phyloP scores from a whole-genome alignment of 2,113 vertebrate species.

The Gracilinanus agilis region DNA sequence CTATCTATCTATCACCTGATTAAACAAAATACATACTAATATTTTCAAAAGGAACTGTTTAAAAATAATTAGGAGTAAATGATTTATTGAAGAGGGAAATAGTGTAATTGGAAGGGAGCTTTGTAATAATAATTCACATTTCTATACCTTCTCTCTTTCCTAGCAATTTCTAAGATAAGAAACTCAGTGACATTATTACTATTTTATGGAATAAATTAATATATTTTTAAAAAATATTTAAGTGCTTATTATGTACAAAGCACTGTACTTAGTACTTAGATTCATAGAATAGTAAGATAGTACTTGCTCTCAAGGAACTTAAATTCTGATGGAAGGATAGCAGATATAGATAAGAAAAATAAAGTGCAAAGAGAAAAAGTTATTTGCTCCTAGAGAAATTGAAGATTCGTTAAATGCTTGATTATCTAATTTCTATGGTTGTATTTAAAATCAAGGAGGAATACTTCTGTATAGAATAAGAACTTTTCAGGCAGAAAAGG shows the following conservation, averaged over 20 bases:
- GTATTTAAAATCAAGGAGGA: neutral
- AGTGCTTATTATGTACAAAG: neutral
- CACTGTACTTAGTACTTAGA: neutral
- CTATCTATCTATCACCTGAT: neutral
- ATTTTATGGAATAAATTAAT: neutral
- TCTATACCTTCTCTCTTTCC: neutral
- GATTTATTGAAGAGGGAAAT: neutral
- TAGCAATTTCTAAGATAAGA: neutral
- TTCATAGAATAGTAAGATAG: neutral
- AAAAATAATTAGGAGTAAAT: neutral
- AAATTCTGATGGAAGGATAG: neutral
- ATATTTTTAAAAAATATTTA: neutral
- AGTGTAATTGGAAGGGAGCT: neutral
- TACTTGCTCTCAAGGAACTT: neutral
- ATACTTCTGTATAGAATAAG: neutral
- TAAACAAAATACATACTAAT: neutral
- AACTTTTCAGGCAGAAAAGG: neutral
- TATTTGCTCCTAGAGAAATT: neutral
- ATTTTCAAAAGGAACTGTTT: neutral
- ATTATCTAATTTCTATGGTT: neutral
- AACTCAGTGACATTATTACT: neutral
- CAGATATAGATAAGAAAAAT: neutral
- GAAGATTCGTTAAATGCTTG: neutral
- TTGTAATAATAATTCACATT: neutral
- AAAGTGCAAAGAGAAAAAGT: neutral